Evolutionary conservation across 2,888 invertebrate genomes (phyloP).

Genomic region (Carabus problematicus): DNA sequence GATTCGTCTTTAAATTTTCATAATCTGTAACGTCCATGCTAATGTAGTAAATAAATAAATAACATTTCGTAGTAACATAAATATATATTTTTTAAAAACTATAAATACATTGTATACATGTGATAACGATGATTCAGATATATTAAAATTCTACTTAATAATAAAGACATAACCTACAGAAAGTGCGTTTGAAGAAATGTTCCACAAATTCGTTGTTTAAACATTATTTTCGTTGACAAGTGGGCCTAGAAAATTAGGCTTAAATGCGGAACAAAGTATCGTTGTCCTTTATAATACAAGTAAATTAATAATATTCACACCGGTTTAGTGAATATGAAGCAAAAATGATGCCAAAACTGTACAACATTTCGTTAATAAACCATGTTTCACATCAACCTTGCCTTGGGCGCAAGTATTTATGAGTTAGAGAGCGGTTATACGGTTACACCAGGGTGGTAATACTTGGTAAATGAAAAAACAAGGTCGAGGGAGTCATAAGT

Average conservation of each 20-base stretch:
- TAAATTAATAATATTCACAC: not conserved
- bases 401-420: not conserved
- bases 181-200: conserved; percentile 9
- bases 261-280: not conserved
- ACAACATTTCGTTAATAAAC: no score
- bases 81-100: conserved; percentile 40
- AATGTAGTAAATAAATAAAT: conserved; percentile 2
- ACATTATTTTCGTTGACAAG: conserved; percentile 22
- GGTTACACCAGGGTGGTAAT: no score
- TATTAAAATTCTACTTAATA: conserved; percentile 35
- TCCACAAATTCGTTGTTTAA: not conserved
- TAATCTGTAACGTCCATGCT: not conserved
- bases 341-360: conserved; percentile 25
- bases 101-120: conserved; percentile 40
- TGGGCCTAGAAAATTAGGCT: conserved; percentile 15
- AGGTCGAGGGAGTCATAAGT: conserved; percentile 37
- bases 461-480: conserved; percentile 16
- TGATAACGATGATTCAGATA: conserved; percentile 31
- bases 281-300: no score
- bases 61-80: conserved; percentile 28
- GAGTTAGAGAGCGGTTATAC: no score
- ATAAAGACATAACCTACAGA: conserved; percentile 19
- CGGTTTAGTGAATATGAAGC: not conserved
- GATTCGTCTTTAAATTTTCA: conserved; percentile 55
- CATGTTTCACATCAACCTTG: conserved; percentile 36